Percentiles rank a stretch among this genome's conserved stretches.
These are phyloP conservation scores for Saccostrea echinata DNA, from an alignment of 1,140 invertebrate genomes.

Conservation along the genomic window DNA sequence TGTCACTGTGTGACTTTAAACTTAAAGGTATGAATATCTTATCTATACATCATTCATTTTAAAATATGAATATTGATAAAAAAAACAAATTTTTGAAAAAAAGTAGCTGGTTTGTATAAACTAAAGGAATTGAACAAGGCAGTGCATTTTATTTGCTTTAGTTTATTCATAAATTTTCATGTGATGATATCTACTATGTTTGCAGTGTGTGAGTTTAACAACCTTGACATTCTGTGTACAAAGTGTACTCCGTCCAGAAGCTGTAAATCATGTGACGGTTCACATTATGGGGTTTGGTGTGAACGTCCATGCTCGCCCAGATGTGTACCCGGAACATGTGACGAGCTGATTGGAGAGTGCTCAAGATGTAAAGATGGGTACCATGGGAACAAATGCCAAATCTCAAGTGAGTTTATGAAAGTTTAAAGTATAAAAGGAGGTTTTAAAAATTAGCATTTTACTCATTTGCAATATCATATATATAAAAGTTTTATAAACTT, in stretches of 20 bases:
- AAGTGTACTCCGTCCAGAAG: not conserved
- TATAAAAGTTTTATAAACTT: too few species aligned
- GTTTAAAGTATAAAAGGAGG: too few species aligned
- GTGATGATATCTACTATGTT: not conserved
- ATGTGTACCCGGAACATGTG: slow-evolving; percentile 5
- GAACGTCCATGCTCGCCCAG: not conserved
- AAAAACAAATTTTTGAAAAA: not conserved
- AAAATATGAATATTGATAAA: not conserved
- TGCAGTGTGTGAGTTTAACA: not conserved
- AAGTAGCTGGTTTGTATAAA: not conserved
- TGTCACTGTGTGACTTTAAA: not conserved
- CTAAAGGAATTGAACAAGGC: not conserved
- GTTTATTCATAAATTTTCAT: not conserved
- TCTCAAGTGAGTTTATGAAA: not conserved
- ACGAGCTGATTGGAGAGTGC: not conserved
- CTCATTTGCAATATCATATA: too few species aligned
- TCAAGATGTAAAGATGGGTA: not conserved
- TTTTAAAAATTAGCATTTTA: too few species aligned
- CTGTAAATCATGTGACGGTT: not conserved
- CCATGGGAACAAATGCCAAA: not conserved
- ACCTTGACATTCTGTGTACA: not conserved
- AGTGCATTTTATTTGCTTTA: not conserved
- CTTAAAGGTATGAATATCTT: not conserved
- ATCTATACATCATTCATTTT: not conserved
- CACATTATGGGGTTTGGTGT: not conserved